Evolutionary conservation across 2,113 vertebrate genomes (phyloP), one percentile per base, ranked within the genome.

Genomic region (Xenopus tropicalis): DNA sequence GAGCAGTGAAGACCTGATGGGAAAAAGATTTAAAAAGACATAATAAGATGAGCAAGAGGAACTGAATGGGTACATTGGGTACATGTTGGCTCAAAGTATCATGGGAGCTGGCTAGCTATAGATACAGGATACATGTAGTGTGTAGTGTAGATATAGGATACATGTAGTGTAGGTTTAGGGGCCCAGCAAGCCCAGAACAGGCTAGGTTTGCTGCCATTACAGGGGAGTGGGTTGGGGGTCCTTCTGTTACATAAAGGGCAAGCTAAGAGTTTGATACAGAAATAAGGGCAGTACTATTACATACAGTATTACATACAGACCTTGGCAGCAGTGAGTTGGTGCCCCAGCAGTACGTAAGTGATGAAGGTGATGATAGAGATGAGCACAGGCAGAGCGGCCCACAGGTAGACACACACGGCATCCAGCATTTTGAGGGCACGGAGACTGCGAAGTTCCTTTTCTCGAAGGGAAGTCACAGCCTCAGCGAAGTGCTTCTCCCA

Each of bases 261-360:
- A 29, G 25, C 25, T 29, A 29, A 7, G 7, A 7, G n/a, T n/a
- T n/a, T n/a, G n/a, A n/a, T n/a, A n/a, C n/a, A n/a, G n/a, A n/a
- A n/a, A n/a, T n/a, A n/a, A n/a, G n/a, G n/a, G n/a, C n/a, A n/a
- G n/a, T n/a, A n/a, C n/a, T n/a, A n/a, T n/a, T n/a, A 29, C 25
- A 29, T 11, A 11, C 11, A 48, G 44, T 11, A 48, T 48, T 48
- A 48, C 14, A 48, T 48, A 48, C 46, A 14, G 46, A 98, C 97
- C 94, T 96, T 99, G 25, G 95, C 90, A 23, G 97, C 97, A 19
- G 95, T 98, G 69, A 99, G 95, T 80, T 91, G 89, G 77, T 98
- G 85, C 61, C 97, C 97, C 77, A 94, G 83, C 70, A 98, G 82
- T 69, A 95, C 90, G 0, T 95, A 98, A 0, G 94, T 97, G 81